These are phyloP conservation scores for Eclectus roratus DNA, from an alignment of 2,113 vertebrate species.

Conservation along the genomic window DNA sequence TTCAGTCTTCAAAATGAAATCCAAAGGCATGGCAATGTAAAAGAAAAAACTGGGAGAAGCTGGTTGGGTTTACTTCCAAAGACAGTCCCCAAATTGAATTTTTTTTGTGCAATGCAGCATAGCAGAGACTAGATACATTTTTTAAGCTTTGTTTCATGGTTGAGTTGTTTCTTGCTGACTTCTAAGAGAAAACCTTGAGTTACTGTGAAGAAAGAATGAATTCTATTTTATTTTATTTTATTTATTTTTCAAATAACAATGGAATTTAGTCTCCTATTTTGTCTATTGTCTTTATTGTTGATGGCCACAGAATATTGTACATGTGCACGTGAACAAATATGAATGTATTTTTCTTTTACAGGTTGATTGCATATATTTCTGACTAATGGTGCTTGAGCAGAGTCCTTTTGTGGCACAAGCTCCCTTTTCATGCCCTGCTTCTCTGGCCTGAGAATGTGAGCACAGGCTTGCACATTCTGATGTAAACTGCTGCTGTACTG, in stretches of 20 bases:
- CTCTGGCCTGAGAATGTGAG: fast-evolving
- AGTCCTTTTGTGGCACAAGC: neutral
- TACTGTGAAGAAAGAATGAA: neutral
- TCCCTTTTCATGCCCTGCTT: neutral
- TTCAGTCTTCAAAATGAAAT: neutral
- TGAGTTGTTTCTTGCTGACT: neutral
- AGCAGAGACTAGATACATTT: neutral
- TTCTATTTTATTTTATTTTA: neutral
- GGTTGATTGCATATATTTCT: neutral
- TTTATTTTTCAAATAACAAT: neutral
- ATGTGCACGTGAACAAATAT: neutral
- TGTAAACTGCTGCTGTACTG: neutral
- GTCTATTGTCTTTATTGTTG: neutral
- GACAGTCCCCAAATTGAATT: neutral
- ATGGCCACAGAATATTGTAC: neutral
- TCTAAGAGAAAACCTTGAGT: neutral
- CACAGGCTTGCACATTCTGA: neutral
- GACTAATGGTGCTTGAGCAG: neutral
- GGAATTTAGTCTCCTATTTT: neutral
- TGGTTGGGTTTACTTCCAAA: neutral
- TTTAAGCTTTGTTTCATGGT: neutral
- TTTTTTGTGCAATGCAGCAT: neutral
- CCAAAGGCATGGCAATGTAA: neutral
- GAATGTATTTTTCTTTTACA: neutral
- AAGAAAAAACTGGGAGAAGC: neutral